Conservation (phyloP, 2,888 invertebrate genomes). For the Rhingia campestris region DNA sequence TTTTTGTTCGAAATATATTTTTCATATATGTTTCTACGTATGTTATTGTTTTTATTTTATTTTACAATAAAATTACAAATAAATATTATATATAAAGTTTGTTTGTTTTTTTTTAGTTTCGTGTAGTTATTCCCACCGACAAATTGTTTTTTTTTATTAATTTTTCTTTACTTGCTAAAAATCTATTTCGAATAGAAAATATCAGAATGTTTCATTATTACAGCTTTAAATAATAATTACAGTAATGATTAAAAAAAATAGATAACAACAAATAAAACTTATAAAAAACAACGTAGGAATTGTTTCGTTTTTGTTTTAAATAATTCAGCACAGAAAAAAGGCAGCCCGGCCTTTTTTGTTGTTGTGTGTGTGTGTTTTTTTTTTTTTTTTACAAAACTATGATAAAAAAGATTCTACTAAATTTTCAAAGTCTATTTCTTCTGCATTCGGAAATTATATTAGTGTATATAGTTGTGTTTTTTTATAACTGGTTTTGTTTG, state of each 20-base stretch:
- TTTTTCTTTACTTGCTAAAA: slow-evolving; percentile 56
- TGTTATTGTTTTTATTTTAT: slow-evolving; percentile 61
- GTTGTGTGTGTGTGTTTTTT: not conserved
- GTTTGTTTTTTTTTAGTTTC: slow-evolving; percentile 50
- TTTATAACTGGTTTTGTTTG: slow-evolving; percentile 60
- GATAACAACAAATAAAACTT: slow-evolving; percentile 65
- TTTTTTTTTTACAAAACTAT: slow-evolving; percentile 57
- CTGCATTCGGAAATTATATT: slow-evolving; percentile 62
- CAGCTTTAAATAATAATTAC: slow-evolving; percentile 54
- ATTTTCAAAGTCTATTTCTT: slow-evolving; percentile 53
- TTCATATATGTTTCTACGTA: slow-evolving; percentile 18
- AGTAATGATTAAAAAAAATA: slow-evolving; percentile 43
- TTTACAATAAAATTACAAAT: slow-evolving; percentile 73
- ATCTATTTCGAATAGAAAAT: slow-evolving; percentile 72
- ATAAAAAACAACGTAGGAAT: slow-evolving; percentile 69
- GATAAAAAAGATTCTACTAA: slow-evolving; percentile 56
- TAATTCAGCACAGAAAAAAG: slow-evolving; percentile 64
- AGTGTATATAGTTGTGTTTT: slow-evolving; percentile 66
- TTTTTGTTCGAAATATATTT: slow-evolving; percentile 22
- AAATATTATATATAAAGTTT: slow-evolving; percentile 67
- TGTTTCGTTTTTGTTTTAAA: slow-evolving; percentile 47
- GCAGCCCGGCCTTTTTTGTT: slow-evolving; percentile 12
- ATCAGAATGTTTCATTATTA: slow-evolving; percentile 68
- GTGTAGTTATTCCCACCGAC: slow-evolving; percentile 63
- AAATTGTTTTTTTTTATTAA: slow-evolving; percentile 27